Evolutionary conservation across 2,113 vertebrate species (phyloP).

Genomic region (Upupa epops): DNA sequence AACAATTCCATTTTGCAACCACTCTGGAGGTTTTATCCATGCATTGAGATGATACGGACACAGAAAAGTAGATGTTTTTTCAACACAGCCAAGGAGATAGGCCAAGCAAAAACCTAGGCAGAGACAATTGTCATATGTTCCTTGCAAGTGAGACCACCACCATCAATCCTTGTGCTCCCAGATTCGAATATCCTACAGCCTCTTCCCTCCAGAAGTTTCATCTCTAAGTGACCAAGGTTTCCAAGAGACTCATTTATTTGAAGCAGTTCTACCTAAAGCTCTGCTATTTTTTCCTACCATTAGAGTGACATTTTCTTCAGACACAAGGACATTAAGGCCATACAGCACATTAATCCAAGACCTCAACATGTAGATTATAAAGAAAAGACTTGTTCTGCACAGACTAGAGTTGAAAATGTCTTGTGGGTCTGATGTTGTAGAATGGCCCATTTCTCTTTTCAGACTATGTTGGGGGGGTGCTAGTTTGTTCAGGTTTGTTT

Average conservation of each 20-base stretch:
- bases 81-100: not conserved
- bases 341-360: not conserved
- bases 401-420: not conserved
- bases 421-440: not conserved
- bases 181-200: not conserved
- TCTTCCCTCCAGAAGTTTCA: not conserved
- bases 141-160: not conserved
- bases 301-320: not conserved
- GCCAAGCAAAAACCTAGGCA: not conserved
- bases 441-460: not conserved
- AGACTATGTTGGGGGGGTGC: accelerated
- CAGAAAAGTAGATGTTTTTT: not conserved
- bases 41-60: not conserved
- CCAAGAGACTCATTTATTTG: not conserved
- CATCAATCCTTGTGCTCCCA: not conserved
- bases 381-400: not conserved
- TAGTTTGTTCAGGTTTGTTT: not conserved
- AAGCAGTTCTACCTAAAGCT: not conserved
- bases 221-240: not conserved
- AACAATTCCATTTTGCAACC: not conserved
- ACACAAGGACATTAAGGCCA: not conserved
- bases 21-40: not conserved
- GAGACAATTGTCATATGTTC: not conserved
- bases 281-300: not conserved
- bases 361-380: not conserved